These are phyloP conservation scores for Nymphalis urticae DNA, from an alignment of 2,888 invertebrate genomes.

Conservation along the genomic window DNA sequence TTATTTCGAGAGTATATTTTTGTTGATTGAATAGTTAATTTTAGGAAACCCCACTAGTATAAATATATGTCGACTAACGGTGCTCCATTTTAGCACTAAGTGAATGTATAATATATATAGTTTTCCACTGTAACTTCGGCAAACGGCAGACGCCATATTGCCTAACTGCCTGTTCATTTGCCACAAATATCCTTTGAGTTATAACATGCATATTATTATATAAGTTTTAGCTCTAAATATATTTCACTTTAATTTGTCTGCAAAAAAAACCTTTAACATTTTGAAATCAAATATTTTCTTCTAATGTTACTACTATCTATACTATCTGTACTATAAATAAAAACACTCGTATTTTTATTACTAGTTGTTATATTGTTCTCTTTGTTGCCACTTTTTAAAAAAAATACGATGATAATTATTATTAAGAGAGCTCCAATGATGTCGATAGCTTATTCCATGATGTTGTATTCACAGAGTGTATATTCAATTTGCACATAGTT, in stretches of 20 bases:
- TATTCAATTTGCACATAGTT: conserved; percentile 13
- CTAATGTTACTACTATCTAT: background rate
- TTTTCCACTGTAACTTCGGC: conserved; percentile 7
- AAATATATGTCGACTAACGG: conserved; percentile 16
- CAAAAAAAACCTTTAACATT: background rate
- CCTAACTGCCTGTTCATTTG: conserved; percentile 17
- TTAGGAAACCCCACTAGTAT: conserved; percentile 10
- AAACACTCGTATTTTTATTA: background rate
- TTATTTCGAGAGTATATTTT: conserved; percentile 14
- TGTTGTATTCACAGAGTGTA: background rate
- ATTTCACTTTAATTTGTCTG: background rate
- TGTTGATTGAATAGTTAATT: conserved; percentile 11
- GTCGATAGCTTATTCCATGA: background rate
- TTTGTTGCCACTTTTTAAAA: conserved; percentile 17
- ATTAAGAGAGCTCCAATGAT: background rate
- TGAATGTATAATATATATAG: conserved; percentile 9
- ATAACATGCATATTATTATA: conserved; percentile 18
- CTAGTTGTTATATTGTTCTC: conserved; percentile 6
- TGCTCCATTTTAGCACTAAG: conserved; percentile 16
- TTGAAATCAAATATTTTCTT: background rate
- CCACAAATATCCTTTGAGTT: conserved; percentile 5
- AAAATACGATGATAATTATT: conserved; percentile 1
- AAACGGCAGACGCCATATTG: conserved; percentile 16
- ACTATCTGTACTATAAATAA: conserved; percentile 1
- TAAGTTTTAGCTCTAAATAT: conserved; percentile 15